A percentile compares a stretch with the other conserved stretches of the same genome.
These are phyloP conservation scores for Serranus cabrilla DNA, from an alignment of 2,797 vertebrate species.

Conservation along the genomic window DNA sequence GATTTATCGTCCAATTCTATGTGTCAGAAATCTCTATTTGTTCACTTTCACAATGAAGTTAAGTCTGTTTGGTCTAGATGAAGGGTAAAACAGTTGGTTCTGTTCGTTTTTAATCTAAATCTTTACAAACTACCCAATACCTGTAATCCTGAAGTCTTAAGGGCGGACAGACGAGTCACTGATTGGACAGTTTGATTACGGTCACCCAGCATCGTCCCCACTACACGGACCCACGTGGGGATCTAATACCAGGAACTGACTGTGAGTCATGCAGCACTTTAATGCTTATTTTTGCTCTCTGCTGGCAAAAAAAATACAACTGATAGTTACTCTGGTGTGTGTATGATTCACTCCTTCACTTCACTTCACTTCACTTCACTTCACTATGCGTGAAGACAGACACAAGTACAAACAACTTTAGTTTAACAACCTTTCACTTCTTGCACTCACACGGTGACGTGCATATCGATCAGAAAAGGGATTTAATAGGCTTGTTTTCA, in stretches of 20 bases:
- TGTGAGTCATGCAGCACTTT: neutral
- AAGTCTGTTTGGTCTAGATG: neutral
- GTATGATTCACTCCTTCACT: neutral
- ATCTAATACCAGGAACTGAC: neutral
- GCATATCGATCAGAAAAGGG: neutral
- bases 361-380: too few species aligned
- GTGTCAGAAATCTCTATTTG: neutral
- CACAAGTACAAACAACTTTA: neutral
- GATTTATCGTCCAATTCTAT: neutral
- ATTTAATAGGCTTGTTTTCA: neutral
- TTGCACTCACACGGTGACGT: neutral
- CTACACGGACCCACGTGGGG: neutral
- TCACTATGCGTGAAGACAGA: neutral
- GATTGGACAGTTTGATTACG: neutral
- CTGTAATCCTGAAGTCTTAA: neutral
- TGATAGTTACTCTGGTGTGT: neutral
- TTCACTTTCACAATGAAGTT: neutral
- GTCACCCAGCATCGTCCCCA: neutral
- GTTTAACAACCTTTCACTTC: neutral
- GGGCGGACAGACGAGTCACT: neutral
- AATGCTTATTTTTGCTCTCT: neutral
- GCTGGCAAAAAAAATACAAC: neutral
- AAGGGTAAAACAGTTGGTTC: neutral
- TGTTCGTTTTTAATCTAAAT: neutral
- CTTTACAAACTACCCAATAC: neutral